Percentiles rank a stretch among this genome's conserved stretches.
Evolutionary conservation across 2,113 vertebrate genomes (phyloP).

Genomic region (Perccottus glenii): DNA sequence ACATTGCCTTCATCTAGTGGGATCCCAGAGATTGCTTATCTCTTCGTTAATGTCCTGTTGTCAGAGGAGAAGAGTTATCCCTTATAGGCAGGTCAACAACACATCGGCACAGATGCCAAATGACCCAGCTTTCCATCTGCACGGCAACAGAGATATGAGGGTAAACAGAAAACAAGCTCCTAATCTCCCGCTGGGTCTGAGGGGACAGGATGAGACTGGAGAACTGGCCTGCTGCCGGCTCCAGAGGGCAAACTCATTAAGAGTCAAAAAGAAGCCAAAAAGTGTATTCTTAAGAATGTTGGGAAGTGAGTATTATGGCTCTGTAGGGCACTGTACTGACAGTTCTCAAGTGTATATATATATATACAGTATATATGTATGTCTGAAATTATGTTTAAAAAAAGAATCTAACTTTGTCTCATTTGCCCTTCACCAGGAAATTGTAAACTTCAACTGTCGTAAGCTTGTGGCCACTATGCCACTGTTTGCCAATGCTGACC

Average conservation of each 20-base stretch:
- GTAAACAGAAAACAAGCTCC: constrained; percentile 71
- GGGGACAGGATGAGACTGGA: constrained; percentile 64
- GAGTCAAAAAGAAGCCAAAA: constrained; percentile 52
- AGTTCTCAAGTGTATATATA: no score
- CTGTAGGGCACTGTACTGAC: no score
- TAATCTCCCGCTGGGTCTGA: constrained; percentile 66
- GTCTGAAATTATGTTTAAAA: no score
- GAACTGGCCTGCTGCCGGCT: constrained; percentile 52
- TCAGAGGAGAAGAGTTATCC: constrained; percentile 63
- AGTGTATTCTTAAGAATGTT: constrained; percentile 59
- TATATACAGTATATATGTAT: no score
- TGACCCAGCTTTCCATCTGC: constrained; percentile 58
- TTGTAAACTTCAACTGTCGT: constrained; percentile 97
- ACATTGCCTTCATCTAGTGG: constrained; percentile 19
- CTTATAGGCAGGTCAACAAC: constrained; percentile 49
- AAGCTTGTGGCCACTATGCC: constrained; percentile 99
- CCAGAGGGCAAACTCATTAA: constrained; percentile 70
- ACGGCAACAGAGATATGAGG: constrained; percentile 65
- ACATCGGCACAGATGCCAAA: constrained; percentile 55
- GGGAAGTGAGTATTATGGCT: constrained; percentile 59
- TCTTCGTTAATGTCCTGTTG: constrained; percentile 55
- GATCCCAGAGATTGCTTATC: constrained; percentile 58
- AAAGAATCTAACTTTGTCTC: background rate
- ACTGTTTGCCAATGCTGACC: constrained; percentile 96
- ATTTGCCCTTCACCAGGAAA: constrained; percentile 84